Conservation (phyloP, 2,888 invertebrate species). For the Hedychridium roseum region DNA sequence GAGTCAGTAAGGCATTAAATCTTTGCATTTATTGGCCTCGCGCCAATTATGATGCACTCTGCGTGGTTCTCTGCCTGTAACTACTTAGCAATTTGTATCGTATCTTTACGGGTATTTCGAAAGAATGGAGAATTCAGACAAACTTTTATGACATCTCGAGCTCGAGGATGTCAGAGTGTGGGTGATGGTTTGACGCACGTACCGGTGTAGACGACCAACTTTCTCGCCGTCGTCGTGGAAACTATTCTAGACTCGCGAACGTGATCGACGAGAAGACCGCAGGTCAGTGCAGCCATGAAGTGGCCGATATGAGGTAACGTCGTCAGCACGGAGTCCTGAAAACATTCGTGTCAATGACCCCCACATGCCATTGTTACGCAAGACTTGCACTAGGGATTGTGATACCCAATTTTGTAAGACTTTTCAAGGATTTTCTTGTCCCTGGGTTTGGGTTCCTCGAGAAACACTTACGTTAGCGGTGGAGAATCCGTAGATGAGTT, state of each 20-base stretch:
- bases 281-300: slow-evolving; percentile 68
- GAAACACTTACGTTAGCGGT: slow-evolving; percentile 67
- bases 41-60: too few relatives aligned
- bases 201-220: slow-evolving; percentile 69
- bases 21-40: too few relatives aligned
- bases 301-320: slow-evolving; percentile 69
- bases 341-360: not conserved
- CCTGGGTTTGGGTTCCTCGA: not conserved
- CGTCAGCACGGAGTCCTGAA: slow-evolving; percentile 67
- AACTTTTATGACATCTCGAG: too few relatives aligned
- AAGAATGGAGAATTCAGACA: too few relatives aligned
- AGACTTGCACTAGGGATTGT: not conserved
- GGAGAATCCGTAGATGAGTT: slow-evolving; percentile 69
- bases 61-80: too few relatives aligned
- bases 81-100: too few relatives aligned
- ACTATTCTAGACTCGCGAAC: slow-evolving; percentile 66
- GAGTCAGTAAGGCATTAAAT: too few relatives aligned
- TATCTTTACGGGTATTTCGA: too few relatives aligned
- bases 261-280: slow-evolving; percentile 69
- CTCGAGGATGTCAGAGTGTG: too few relatives aligned
- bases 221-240: slow-evolving; percentile 68
- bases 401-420: not conserved
- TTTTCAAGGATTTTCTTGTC: not conserved
- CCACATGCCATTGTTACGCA: not conserved
- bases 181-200: slow-evolving; percentile 18